Evolutionary conservation across 2,113 vertebrate species (phyloP).

Genomic region (Ictidomys tridecemlineatus): DNA sequence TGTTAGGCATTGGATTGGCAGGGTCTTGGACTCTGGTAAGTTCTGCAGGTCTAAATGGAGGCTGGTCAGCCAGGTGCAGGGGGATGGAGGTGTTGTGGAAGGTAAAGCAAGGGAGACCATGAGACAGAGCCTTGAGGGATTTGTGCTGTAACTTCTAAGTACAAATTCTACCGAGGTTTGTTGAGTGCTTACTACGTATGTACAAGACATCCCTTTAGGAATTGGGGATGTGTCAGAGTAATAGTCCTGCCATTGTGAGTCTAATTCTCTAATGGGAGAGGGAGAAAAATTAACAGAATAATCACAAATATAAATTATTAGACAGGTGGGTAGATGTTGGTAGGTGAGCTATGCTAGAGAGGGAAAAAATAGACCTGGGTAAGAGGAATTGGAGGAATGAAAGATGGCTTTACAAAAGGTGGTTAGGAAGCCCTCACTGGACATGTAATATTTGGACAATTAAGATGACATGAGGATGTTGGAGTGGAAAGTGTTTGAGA

Average conservation of each 20-base stretch:
- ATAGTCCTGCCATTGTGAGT: background rate
- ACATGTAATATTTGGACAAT: background rate
- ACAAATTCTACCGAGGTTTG: background rate
- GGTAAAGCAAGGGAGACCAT: background rate
- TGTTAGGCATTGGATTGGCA: conserved; percentile 61
- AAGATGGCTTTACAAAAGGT: background rate
- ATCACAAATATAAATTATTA: background rate
- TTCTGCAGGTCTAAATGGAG: background rate
- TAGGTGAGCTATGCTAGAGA: background rate
- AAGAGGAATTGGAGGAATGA: background rate
- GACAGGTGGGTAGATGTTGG: background rate
- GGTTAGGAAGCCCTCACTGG: background rate
- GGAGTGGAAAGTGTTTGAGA: background rate
- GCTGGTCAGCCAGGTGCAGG: background rate
- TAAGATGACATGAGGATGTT: background rate
- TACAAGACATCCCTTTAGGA: background rate
- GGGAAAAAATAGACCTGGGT: background rate
- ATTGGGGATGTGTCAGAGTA: background rate
- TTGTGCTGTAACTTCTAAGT: background rate
- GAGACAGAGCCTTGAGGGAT: background rate
- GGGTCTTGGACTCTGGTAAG: conserved; percentile 48
- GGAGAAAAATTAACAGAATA: background rate
- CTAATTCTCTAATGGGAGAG: background rate
- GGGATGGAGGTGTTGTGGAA: background rate
- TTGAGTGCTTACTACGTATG: background rate